Base-by-base conservation (phyloP, 1,140 invertebrate genomes). In the Scaptomyza pallida region DNA sequence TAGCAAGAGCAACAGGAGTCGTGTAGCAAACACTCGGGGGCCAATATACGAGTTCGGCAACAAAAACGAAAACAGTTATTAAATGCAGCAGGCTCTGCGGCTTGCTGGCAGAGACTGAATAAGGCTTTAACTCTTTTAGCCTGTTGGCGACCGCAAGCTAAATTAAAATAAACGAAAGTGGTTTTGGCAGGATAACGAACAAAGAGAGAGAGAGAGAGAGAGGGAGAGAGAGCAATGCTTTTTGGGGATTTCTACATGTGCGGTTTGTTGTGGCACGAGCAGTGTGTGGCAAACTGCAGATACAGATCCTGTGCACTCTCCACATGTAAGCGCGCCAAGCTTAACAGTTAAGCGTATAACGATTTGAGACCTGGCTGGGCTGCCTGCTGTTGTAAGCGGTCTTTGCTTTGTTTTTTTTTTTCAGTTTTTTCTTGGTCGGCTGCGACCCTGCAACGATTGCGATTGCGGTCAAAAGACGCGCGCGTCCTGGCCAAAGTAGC, bases 91-190 rank as follows among this genome's bases (percentile, higher is more conserved):
- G 77, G 82, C 19, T 30, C 8, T 0, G 26, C 26, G 15, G 23
- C 5, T 26, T 26, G 23, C 2, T 21, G 26, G 9, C 40, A 16
- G 33, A 16, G 52, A 17, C 55, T 44, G 12, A 5, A 12, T 37
- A 16, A n/a, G 19, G 43, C 43, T 59, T 10, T 16, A 35, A 30
- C 30, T 37, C 16, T 23, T 21, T 21, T 30, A 4, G 26, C 33
- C 23, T 17, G 30, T 47, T 44, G 59, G 50, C 44, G 57, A 88
- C 83, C 82, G 83, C 82, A 88, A 75, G 65, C 44, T 69, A 88
- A 88, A 88, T 88, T 88, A 88, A 88, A 88, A 88, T 88, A 88
- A 88, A 88, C 82, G 82, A 88, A 88, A 88, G 82, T 88, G 83
- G 82, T 88, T 88, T 52, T 48, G 59, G 51, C 74, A 82, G 78